Evolutionary conservation across 2,113 vertebrate species (phyloP), one percentile per base, ranked within the genome.

Genomic region (Erpornis zantholeuca): DNA sequence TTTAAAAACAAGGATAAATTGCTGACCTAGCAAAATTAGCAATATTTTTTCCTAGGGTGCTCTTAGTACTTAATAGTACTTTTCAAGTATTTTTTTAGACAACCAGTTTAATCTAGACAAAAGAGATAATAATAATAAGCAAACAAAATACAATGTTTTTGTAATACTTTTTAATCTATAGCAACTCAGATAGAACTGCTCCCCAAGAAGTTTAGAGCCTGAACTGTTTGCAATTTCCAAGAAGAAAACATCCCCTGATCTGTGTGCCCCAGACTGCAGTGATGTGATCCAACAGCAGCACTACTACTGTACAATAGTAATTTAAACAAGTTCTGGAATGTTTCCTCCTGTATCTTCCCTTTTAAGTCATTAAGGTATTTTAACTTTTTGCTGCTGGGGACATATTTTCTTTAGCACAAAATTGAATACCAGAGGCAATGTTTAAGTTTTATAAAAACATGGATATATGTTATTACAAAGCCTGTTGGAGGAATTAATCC

Each of bases 291-390:
- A 83, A 56, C 71, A 63, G 75, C 68, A 97, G 68, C 86, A 54
- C 47, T 83, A 52, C 82, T 95, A 79, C 56, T 64, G 24, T 91
- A 86, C 38, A 77, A 85, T 24, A 90, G 85, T 94, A 95, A 92
- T 78, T 86, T 91, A 95, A 96, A 52, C 73, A 54, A 68, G 71
- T 72, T 54, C 13, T 16, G 60, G 77, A 80, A 87, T 36, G 53
- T 61, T 94, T 92, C 40, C 24, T 50, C 85, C 61, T 13, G 42
- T 89, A 89, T 71, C 31, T 91, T 95, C 54, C 68, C 79, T 75
- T 96, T 88, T 66, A 96, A 96, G 86, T 86, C 86, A n/a, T n/a
- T n/a, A n/a, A 92, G 73, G n/a, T 92, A 56, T 33, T 73, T 92
- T 89, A 97, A 88, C 31, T 64, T 93, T 85, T 88, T 92, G 65